Conservation (phyloP, 2,113 vertebrate genomes). For the Psephotus haematonotus region DNA sequence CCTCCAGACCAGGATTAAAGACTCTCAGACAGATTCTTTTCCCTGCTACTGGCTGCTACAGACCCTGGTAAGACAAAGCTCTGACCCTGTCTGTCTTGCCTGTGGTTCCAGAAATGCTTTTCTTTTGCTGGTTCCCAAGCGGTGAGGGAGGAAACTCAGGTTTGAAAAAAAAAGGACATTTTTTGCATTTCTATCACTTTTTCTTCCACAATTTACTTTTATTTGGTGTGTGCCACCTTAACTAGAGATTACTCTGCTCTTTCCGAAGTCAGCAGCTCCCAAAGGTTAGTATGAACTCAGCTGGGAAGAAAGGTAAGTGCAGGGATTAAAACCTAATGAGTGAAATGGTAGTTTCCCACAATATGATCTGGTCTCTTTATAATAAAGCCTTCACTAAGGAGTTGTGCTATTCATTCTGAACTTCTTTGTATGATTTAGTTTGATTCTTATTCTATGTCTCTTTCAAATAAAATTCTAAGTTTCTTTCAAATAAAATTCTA, state of each 20-base stretch:
- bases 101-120: background rate
- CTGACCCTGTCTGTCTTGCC: background rate
- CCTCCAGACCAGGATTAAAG: background rate
- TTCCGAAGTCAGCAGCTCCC: background rate
- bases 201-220: background rate
- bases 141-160: background rate
- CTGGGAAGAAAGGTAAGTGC: background rate
- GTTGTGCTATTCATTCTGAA: background rate
- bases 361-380: background rate
- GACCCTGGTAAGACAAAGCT: background rate
- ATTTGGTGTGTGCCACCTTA: background rate
- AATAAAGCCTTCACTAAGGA: background rate
- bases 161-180: background rate
- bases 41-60: background rate
- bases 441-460: background rate
- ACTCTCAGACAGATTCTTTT: background rate
- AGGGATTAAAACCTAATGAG: background rate
- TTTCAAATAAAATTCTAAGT: background rate
- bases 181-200: background rate
- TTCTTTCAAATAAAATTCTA: background rate
- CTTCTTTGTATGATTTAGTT: background rate
- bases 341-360: background rate
- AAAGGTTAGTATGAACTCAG: background rate
- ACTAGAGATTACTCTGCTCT: background rate
- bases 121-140: background rate